These are phyloP conservation scores for Drosophila recens DNA, from an alignment of 2,888 invertebrate species.

Conservation along the genomic window DNA sequence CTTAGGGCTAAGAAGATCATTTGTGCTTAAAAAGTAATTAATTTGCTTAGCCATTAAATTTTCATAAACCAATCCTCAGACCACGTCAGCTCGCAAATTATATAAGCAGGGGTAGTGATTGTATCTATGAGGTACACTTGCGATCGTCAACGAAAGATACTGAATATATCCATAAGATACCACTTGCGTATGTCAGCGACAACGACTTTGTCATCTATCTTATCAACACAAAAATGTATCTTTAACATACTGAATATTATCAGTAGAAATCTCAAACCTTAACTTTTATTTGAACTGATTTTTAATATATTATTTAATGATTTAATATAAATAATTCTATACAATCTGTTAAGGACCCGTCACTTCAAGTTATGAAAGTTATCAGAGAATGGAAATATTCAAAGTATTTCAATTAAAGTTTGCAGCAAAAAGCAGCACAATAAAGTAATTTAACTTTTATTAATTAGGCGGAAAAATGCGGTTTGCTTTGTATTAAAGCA, in stretches of 20 bases:
- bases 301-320: too few relatives aligned
- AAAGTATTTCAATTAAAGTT: neutral
- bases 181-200: too few relatives aligned
- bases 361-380: neutral
- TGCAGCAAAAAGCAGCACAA: neutral
- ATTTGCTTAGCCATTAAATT: too few relatives aligned
- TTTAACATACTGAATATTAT: neutral
- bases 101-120: constrained; percentile 19
- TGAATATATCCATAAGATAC: too few relatives aligned
- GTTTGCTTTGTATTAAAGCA: neutral
- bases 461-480: neutral
- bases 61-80: constrained; percentile 6
- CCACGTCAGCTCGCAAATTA: constrained; percentile 4
- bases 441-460: neutral
- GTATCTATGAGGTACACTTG: constrained; percentile 25
- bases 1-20: too few relatives aligned
- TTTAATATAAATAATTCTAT: neutral
- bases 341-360: neutral
- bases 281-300: too few relatives aligned
- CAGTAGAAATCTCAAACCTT: too few relatives aligned
- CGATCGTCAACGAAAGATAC: neutral
- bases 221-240: neutral
- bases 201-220: neutral
- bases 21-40: too few relatives aligned
- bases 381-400: neutral